Percentiles rank a stretch among this genome's conserved stretches.
These are phyloP conservation scores for Anthrax anthrax DNA, from an alignment of 2,888 invertebrate genomes.

Conservation along the genomic window DNA sequence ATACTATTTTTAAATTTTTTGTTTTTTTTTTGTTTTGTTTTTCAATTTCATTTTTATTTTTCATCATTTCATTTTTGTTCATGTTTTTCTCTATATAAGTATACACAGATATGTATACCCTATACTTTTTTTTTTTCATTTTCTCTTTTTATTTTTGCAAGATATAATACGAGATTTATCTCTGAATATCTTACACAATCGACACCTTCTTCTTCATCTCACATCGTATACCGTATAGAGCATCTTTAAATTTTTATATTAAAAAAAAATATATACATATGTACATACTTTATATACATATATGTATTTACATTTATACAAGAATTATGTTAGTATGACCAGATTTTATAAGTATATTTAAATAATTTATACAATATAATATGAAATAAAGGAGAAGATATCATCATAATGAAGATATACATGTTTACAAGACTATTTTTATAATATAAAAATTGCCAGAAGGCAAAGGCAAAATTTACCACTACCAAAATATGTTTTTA, in stretches of 20 bases:
- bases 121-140: background rate
- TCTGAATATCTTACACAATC: slow-evolving; percentile 6
- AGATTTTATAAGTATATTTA: no score
- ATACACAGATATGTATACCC: no score
- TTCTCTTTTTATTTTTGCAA: background rate
- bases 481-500: background rate
- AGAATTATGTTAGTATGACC: no score
- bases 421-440: background rate
- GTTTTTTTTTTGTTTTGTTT: background rate
- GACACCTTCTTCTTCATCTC: slow-evolving; percentile 3
- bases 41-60: no score
- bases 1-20: no score
- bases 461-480: background rate
- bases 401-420: no score
- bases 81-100: background rate
- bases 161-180: slow-evolving; percentile 2
- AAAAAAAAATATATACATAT: no score
- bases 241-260: background rate
- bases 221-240: no score
- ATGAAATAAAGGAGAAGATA: no score
- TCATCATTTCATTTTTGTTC: background rate
- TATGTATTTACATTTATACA: no score
- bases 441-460: background rate
- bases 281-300: background rate
- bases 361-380: no score